Conservation (phyloP, 2,797 vertebrate genomes). For the Staurois parvus region DNA sequence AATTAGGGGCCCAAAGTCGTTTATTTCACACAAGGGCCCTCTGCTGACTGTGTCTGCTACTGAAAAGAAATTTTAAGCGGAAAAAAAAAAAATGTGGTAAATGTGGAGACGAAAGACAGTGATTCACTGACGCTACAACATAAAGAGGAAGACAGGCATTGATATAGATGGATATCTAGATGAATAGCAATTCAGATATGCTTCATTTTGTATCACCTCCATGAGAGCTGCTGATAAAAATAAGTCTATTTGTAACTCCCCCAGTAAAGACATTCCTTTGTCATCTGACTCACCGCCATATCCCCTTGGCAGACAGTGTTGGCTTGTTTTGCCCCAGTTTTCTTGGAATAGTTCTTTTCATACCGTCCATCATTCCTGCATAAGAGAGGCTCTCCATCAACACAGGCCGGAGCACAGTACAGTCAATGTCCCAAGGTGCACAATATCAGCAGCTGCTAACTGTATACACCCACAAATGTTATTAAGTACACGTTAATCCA, state of each 20-base stretch:
- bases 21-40: not conserved
- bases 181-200: not conserved
- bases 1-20: not conserved
- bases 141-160: not conserved
- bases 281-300: constrained; percentile 19
- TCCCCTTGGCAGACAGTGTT: constrained; percentile 9
- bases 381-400: constrained; percentile 20
- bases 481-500: constrained; percentile 4
- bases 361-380: not conserved
- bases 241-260: not conserved
- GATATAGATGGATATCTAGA: not conserved
- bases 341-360: constrained; percentile 24
- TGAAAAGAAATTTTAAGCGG: not conserved
- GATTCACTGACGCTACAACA: not conserved
- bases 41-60: not conserved
- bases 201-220: not conserved
- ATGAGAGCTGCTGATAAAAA: not conserved
- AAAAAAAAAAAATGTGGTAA: no score
- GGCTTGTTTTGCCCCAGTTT: constrained; percentile 7
- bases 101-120: no score
- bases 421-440: not conserved
- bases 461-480: not conserved
- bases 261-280: not conserved
- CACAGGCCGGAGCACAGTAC: constrained; percentile 10
- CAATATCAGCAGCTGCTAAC: constrained; percentile 28